Conservation (phyloP, 2,888 invertebrate genomes). For the Agriotes lineatus region DNA sequence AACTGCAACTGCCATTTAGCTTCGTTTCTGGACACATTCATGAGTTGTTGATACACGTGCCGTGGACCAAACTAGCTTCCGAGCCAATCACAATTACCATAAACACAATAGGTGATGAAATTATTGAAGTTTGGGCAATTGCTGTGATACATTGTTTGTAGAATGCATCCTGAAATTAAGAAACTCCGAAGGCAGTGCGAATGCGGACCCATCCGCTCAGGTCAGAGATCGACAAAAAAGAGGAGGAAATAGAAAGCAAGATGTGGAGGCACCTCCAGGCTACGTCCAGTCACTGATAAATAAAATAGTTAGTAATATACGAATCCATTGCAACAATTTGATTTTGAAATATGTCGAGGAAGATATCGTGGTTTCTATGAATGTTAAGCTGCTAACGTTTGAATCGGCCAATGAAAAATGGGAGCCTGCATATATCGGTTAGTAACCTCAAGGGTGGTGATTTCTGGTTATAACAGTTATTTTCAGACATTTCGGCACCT, state of each 20-base stretch:
- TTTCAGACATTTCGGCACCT: conserved; percentile 75
- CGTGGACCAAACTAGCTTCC: conserved; percentile 96
- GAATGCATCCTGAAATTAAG: conserved; percentile 66
- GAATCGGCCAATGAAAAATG: conserved; percentile 85
- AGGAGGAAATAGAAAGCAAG: conserved; percentile 62
- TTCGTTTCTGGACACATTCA: conserved; percentile 96
- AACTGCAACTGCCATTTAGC: conserved; percentile 89
- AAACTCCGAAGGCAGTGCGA: conserved; percentile 55
- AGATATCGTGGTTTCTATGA: conserved; percentile 94
- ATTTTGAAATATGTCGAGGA: conserved; percentile 97
- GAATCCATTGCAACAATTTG: conserved; percentile 90
- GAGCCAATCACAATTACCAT: conserved; percentile 95
- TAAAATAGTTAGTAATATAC: conserved; percentile 93
- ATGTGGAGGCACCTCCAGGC: conserved; percentile 80
- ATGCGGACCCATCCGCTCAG: conserved; percentile 51
- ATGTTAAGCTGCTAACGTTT: conserved; percentile 87
- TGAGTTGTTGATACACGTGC: conserved; percentile 89
- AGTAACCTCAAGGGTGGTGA: background rate
- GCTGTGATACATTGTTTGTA: no score
- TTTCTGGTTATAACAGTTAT: background rate
- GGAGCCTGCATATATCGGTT: conserved; percentile 89
- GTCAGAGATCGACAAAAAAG: conserved; percentile 52
- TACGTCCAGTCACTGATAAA: conserved; percentile 89
- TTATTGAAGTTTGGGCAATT: no score
- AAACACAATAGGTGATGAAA: conserved; percentile 90